Evolutionary conservation across 2,888 invertebrate genomes (phyloP), one percentile per base, ranked within the genome.

Genomic region (Lasioglossum vierecki): DNA sequence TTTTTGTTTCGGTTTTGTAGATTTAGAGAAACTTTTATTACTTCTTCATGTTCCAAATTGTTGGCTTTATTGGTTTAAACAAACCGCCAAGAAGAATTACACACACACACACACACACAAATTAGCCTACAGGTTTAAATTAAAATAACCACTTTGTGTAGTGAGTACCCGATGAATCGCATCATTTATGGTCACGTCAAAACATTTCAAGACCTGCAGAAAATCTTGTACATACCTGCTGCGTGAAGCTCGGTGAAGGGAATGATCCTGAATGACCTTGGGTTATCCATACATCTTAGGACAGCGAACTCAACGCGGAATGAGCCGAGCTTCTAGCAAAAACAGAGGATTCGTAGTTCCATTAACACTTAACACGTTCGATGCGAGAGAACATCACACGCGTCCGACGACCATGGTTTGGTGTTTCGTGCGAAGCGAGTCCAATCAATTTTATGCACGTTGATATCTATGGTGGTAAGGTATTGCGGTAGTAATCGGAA

Each of bases 241-340:
- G 15, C 26, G 15, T 30, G 60, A 60, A 26, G 5, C 26, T 60
- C n/a, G 26, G 13, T 26, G 22, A 22, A 26, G 26, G 60, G 60
- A 60, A 60, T 60, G n/a, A 60, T 60, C 60, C 60, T 26, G 60
- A 26, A 30, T 60, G 60, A 60, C 60, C 60, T 60, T 60, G 60
- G 26, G 13, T 26, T 60, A 60, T 30, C 60, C 15, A 30, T 30
- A 60, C 60, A 13, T 13, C 60, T 15, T 13, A 13, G 13, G 60
- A 26, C 60, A 60, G 60, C 60, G 60, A 60, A 60, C 26, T 60
- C 60, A 15, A 26, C 60, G 60, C 13, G 60, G 26, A 60, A 60
- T 26, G 26, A 60, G 60, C 60, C 60, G 60, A 60, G 26, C 13
- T 26, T 13, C 60, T 15, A 26, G 26, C 60, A 60, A 26, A 60